Conservation (phyloP, 1,140 invertebrate genomes). For the Drosophila sucinea region DNA sequence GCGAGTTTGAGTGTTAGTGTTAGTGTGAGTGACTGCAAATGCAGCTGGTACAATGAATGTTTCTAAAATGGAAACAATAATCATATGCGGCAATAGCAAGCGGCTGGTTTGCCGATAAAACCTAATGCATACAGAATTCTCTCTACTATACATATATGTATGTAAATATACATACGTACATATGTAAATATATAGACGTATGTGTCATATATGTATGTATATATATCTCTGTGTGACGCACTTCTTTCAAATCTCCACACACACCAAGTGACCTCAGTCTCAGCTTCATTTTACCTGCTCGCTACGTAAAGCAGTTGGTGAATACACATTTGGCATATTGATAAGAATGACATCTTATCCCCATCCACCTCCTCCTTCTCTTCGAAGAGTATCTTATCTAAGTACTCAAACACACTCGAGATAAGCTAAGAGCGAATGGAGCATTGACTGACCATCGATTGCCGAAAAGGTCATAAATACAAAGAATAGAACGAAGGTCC, state of each 20-base stretch:
- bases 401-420: background rate
- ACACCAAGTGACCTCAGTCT: background rate
- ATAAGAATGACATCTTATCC: background rate
- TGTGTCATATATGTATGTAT: background rate
- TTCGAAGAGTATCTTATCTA: background rate
- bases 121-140: conserved; percentile 13
- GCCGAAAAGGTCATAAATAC: background rate
- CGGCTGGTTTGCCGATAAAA: conserved; percentile 26
- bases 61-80: conserved; percentile 21
- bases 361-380: background rate
- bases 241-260: background rate
- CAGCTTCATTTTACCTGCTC: background rate
- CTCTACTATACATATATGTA: background rate
- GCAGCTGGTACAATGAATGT: conserved; percentile 13
- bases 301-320: background rate
- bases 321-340: background rate
- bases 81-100: background rate
- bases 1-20: too few relatives aligned
- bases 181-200: background rate
- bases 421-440: background rate
- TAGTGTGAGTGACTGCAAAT: background rate
- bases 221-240: background rate
- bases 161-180: background rate
- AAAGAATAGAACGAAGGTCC: background rate
- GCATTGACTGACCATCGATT: background rate